These are phyloP conservation scores for Salarias fasciatus DNA, from an alignment of 2,797 vertebrate species.

Conservation along the genomic window DNA sequence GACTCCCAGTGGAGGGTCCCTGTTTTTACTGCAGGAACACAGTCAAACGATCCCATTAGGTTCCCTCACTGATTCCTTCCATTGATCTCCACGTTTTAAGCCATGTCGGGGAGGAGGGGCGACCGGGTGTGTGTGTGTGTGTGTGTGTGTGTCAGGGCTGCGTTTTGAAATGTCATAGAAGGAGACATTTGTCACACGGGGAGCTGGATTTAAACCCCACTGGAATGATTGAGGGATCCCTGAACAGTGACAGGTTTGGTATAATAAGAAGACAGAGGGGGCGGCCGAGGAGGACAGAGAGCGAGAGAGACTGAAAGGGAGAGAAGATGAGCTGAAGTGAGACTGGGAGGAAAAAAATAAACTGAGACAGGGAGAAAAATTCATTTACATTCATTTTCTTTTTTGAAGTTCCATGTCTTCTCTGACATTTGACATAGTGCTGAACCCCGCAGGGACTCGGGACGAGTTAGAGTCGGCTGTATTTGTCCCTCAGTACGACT, in stretches of 20 bases:
- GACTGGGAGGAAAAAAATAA: constrained; percentile 33
- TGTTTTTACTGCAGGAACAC: constrained; percentile 25
- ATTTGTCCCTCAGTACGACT: constrained; percentile 16
- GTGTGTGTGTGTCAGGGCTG: constrained; percentile 16
- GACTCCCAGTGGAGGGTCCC: constrained; percentile 39
- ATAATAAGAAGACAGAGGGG: constrained; percentile 56
- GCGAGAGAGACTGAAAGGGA: constrained; percentile 10
- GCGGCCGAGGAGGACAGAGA: constrained; percentile 33
- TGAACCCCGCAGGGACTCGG: constrained; percentile 36
- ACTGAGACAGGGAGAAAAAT: constrained; percentile 32
- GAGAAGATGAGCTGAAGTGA: constrained; percentile 37
- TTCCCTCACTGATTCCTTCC: constrained; percentile 31
- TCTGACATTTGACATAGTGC: constrained; percentile 32
- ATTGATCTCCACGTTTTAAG: constrained; percentile 44
- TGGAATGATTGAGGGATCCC: constrained; percentile 61
- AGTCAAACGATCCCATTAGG: constrained; percentile 58
- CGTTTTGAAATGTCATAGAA: constrained; percentile 49
- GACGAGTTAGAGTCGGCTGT: constrained; percentile 18
- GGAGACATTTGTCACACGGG: constrained; percentile 33
- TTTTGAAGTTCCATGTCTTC: constrained; percentile 37
- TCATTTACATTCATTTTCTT: constrained; percentile 58
- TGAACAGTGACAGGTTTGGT: constrained; percentile 62
- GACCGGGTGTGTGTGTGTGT: neutral
- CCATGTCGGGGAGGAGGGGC: constrained; percentile 11
- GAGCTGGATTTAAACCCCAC: constrained; percentile 47